phyloP scores from a whole-genome alignment of 2,888 invertebrate species.

The Agriopis marginaria region DNA sequence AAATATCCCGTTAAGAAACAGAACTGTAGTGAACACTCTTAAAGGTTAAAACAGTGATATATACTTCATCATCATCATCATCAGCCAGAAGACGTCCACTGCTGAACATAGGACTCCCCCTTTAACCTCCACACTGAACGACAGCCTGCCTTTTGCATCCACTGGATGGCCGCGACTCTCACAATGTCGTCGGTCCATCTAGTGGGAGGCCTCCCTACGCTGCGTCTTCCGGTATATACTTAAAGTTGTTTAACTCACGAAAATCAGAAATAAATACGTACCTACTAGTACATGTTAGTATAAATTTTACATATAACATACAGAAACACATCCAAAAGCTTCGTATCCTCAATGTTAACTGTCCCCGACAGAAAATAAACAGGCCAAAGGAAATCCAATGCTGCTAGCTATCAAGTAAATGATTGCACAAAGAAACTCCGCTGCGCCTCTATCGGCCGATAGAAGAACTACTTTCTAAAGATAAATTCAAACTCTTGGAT shows the following conservation, averaged over 20 bases:
- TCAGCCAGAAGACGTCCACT: no score
- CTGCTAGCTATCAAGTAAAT: slow-evolving; percentile 26
- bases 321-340: not conserved
- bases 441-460: slow-evolving; percentile 14
- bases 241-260: no score
- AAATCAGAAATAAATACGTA: no score
- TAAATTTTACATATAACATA: not conserved
- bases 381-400: slow-evolving; percentile 27
- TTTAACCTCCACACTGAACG: no score
- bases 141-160: no score
- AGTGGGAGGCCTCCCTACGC: no score
- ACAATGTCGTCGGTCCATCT: no score
- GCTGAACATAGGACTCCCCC: no score
- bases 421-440: slow-evolving; percentile 23
- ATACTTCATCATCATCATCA: no score
- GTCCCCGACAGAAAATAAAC: slow-evolving; percentile 8
- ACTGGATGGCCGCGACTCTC: no score
- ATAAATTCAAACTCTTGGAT: not conserved
- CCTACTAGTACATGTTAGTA: not conserved
- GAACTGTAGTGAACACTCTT: not conserved
- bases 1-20: not conserved
- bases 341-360: slow-evolving; percentile 8
- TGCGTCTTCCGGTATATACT: no score
- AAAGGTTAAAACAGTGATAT: no score
- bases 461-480: not conserved